Conservation (phyloP, 2,797 vertebrate species). For the Moxostoma hubbsi region DNA sequence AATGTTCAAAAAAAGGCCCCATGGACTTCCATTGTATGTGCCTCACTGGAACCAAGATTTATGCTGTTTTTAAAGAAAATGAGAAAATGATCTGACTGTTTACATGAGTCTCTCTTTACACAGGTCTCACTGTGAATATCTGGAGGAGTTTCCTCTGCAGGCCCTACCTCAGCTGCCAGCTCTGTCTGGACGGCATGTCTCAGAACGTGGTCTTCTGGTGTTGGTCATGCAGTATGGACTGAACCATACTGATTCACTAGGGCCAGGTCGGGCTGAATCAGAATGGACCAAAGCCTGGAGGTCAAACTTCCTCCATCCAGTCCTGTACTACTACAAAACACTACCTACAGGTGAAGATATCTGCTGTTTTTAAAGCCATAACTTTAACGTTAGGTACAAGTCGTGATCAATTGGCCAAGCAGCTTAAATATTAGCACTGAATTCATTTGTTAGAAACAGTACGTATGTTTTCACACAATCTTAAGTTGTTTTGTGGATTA, state of each 20-base stretch:
- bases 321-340: constrained; percentile 88
- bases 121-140: constrained; percentile 83
- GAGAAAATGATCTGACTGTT: too few relatives aligned
- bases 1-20: too few relatives aligned
- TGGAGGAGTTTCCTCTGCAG: constrained; percentile 92
- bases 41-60: too few relatives aligned
- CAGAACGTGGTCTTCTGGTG: constrained; percentile 84
- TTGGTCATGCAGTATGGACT: constrained; percentile 92
- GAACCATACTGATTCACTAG: constrained; percentile 91
- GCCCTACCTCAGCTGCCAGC: constrained; percentile 83
- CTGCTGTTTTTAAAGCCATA: background rate
- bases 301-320: constrained; percentile 96
- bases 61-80: too few relatives aligned
- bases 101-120: constrained; percentile 44
- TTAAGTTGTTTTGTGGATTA: too few relatives aligned
- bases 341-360: constrained; percentile 87
- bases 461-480: too few relatives aligned
- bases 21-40: too few relatives aligned
- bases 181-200: constrained; percentile 78
- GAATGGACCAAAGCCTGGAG: constrained; percentile 90
- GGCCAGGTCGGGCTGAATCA: constrained; percentile 84
- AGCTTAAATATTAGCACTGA: too few relatives aligned
- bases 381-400: too few relatives aligned
- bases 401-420: too few relatives aligned
- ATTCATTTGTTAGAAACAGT: too few relatives aligned